Evolutionary conservation across 1,140 invertebrate genomes (phyloP).

Genomic region (Brachionus asplanchnoidis): DNA sequence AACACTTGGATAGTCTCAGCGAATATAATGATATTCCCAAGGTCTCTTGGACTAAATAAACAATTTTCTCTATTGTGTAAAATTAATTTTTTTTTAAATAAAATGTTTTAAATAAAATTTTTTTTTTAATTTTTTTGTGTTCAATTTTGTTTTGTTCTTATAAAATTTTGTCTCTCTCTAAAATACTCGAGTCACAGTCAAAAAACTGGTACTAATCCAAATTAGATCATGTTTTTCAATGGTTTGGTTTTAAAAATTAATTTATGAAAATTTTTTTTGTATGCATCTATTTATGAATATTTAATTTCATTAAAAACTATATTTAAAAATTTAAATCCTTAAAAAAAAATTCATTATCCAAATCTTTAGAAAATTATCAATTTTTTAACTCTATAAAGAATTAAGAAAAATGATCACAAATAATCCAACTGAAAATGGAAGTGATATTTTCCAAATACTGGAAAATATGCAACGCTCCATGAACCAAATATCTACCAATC

Average conservation of each 20-base stretch:
- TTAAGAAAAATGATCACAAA: neutral
- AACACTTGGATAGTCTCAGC: slow-evolving; percentile 30
- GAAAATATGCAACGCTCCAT: neutral
- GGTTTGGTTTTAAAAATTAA: no score
- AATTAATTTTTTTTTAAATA: neutral
- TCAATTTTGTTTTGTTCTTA: neutral
- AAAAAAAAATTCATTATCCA: no score
- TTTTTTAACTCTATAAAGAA: neutral
- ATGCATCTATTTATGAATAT: no score
- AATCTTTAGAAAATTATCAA: neutral
- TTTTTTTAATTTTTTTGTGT: neutral
- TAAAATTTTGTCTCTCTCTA: neutral
- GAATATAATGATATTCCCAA: slow-evolving; percentile 43
- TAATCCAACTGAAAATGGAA: neutral
- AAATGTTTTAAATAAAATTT: neutral
- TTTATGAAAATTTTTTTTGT: no score
- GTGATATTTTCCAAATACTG: neutral
- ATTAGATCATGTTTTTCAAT: no score
- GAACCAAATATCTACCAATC: neutral
- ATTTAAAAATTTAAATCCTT: no score
- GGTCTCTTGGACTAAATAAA: slow-evolving; percentile 43
- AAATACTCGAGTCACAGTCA: no score
- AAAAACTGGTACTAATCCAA: no score
- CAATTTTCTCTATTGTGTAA: neutral
- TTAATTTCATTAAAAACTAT: no score